These are phyloP conservation scores for Ophion slaviceki DNA, from an alignment of 2,888 invertebrate genomes.

Conservation along the genomic window DNA sequence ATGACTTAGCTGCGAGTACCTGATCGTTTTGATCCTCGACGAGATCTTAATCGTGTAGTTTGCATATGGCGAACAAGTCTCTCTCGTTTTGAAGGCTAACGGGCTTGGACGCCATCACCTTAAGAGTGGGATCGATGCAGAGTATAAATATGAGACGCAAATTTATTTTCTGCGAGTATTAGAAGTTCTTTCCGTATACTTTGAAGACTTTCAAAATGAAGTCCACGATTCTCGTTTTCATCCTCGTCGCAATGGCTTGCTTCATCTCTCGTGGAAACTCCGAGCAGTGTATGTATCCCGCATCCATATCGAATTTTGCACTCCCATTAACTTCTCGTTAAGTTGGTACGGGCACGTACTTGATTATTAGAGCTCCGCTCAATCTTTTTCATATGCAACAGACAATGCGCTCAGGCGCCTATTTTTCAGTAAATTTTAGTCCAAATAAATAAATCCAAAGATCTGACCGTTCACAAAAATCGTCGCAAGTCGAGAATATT, in stretches of 20 bases:
- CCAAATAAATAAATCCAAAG: too few relatives aligned
- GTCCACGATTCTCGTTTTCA: conserved; percentile 13
- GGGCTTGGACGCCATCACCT: neutral
- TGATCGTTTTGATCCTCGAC: too few relatives aligned
- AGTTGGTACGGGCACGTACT: neutral
- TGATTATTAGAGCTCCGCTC: neutral
- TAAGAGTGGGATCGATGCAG: neutral
- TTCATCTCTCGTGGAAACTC: conserved; percentile 24
- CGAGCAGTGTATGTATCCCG: neutral
- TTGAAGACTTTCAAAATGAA: conserved; percentile 34
- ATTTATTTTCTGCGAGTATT: conserved; percentile 10
- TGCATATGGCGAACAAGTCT: too few relatives aligned
- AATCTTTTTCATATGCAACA: too few relatives aligned
- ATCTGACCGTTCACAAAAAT: neutral
- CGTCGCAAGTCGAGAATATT: neutral
- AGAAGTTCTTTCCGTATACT: neutral
- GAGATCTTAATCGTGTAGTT: too few relatives aligned
- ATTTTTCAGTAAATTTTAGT: too few relatives aligned
- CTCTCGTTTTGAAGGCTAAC: conserved; percentile 4
- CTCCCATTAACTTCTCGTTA: too few relatives aligned
- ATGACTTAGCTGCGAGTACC: too few relatives aligned
- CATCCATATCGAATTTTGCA: too few relatives aligned
- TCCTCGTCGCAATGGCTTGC: conserved; percentile 29
- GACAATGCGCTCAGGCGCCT: too few relatives aligned
- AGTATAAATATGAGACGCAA: conserved; percentile 34